Percentiles rank a stretch among this genome's conserved stretches.
Conservation (phyloP, 2,888 invertebrate genomes). For the Imbricaverruca yamaguchii region DNA sequence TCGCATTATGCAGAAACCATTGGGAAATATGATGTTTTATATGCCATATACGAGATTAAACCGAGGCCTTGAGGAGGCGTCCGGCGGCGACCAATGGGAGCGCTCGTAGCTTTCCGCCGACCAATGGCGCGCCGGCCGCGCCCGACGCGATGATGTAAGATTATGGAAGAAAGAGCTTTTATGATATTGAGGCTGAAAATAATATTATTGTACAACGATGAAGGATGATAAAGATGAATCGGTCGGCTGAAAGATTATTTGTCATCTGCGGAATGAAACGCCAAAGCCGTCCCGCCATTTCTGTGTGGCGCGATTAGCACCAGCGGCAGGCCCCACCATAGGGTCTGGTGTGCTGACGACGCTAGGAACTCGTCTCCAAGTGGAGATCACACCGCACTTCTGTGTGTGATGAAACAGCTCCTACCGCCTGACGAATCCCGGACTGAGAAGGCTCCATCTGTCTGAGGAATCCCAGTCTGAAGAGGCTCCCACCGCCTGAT, state of each 20-base stretch:
- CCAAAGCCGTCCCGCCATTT: not conserved
- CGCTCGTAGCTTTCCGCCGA: not conserved
- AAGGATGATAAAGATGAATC: constrained; percentile 21
- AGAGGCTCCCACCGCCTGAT: too few species aligned
- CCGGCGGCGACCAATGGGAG: not conserved
- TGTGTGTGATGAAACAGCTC: too few species aligned
- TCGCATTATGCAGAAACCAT: constrained; percentile 20
- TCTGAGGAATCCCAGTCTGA: too few species aligned
- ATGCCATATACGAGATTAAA: constrained; percentile 21
- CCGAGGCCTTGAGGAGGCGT: constrained; percentile 9
- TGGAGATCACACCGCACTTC: too few species aligned
- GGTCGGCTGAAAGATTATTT: constrained; percentile 7
- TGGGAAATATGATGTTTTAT: constrained; percentile 22
- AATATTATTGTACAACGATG: constrained; percentile 21
- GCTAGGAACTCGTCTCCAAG: not conserved
- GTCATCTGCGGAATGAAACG: not conserved
- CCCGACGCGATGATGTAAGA: constrained; percentile 19
- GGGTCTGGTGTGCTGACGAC: too few species aligned
- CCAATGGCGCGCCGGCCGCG: not conserved
- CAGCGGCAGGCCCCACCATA: not conserved
- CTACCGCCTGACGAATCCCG: too few species aligned
- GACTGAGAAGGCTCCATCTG: too few species aligned
- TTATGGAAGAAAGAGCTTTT: constrained; percentile 21
- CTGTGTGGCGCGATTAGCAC: not conserved
- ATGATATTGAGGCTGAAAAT: constrained; percentile 21